Evolutionary conservation across 2,113 vertebrate species (phyloP), one percentile per base, ranked within the genome.

Genomic region (Rostratula benghalensis): DNA sequence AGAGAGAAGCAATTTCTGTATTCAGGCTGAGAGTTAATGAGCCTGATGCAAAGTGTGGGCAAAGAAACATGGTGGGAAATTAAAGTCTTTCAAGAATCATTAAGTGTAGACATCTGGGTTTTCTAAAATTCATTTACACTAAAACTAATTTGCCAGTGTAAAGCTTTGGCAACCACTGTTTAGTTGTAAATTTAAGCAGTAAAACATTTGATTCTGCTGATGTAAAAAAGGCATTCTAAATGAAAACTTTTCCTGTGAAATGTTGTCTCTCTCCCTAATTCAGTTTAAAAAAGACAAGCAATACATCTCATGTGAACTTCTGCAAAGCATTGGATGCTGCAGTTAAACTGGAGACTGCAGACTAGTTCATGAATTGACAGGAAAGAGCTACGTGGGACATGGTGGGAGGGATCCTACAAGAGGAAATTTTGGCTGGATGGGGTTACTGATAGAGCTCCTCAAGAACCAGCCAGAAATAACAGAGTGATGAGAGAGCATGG

Each of bases 121-220:
- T 93, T 86, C 79, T 59, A 31, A 96, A 92, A 81, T 86, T 93
- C 25, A 51, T 94, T 94, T 90, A 83, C 45, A 51, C 54, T 81
- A 78, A 83, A 94, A 77, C 35, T 87, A 60, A 77, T 88, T 86
- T 94, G 80, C 60, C 63, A 51, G 3, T 39, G 28, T 63, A 84
- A 91, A 89, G 19, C 21, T 64, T 87, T 60, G n/a, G 17, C 74
- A 94, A 73, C 7, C 11, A 23, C 46, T 79, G 21, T 24, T 88
- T 30, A 76, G 31, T 25, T 75, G 57, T 53, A 89, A 85, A 83
- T 63, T 90, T 25, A 57, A 60, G 60, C 64, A 81, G 46, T 60
- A 70, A 88, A 83, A 80, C 19, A 63, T 59, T 83, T 30, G 33
- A 35, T 51, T 24, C 6, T 83, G 31, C 10, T 74, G 51, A 83